Percentiles rank a stretch among this genome's conserved stretches.
phyloP scores from a whole-genome alignment of 1,140 invertebrate genomes.

The Chymomyza costata region DNA sequence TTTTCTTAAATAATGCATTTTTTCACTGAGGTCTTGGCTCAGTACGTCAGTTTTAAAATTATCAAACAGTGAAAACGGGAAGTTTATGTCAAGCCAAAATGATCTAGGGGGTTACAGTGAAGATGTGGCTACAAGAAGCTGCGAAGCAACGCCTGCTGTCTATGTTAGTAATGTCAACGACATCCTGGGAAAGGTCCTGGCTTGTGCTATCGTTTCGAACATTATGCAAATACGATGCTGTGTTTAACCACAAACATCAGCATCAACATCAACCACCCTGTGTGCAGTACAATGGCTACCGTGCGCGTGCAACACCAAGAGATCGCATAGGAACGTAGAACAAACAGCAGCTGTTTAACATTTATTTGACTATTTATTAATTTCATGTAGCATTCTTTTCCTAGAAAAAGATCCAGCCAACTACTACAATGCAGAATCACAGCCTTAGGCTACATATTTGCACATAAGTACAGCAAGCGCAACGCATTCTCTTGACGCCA shows the following conservation, averaged over 20 bases:
- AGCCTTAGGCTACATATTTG: constrained; percentile 32
- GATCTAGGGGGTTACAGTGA: too few relatives aligned
- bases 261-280: constrained; percentile 47
- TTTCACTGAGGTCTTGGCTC: too few relatives aligned
- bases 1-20: too few relatives aligned
- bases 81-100: too few relatives aligned
- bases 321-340: constrained; percentile 49
- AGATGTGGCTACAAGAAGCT: too few relatives aligned
- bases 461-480: neutral
- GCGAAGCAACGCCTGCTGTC: too few relatives aligned
- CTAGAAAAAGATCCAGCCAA: constrained; percentile 65
- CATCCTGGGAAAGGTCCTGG: constrained; percentile 62
- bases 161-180: too few relatives aligned
- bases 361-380: constrained; percentile 74
- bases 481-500: constrained; percentile 72
- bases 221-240: constrained; percentile 59
- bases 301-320: constrained; percentile 59
- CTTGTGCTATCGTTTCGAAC: constrained; percentile 23
- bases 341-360: constrained; percentile 73
- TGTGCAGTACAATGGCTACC: constrained; percentile 69
- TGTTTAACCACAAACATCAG: constrained; percentile 25
- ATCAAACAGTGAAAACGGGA: too few relatives aligned
- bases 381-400: constrained; percentile 73
- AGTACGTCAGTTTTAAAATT: too few relatives aligned
- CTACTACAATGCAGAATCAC: constrained; percentile 73